Conservation (phyloP, 2,888 invertebrate genomes). For the Drosophila tripunctata region DNA sequence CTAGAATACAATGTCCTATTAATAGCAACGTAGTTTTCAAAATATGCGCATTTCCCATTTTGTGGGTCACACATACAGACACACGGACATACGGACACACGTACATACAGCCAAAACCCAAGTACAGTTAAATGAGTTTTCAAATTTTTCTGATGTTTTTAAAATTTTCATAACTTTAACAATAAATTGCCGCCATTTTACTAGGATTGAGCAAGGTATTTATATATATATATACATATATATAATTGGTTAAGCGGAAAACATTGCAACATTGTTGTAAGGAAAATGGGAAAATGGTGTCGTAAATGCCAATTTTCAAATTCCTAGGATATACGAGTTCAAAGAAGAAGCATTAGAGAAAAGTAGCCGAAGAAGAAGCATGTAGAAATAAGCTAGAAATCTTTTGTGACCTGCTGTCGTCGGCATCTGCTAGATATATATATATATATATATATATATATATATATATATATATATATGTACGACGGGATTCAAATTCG, state of each 20-base stretch:
- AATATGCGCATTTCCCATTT: slow-evolving; percentile 23
- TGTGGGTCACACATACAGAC: slow-evolving; percentile 36
- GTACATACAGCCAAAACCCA: too few species aligned
- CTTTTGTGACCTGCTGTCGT: slow-evolving; percentile 66
- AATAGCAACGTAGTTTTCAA: slow-evolving; percentile 47
- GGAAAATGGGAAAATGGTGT: too few species aligned
- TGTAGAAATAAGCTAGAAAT: too few species aligned
- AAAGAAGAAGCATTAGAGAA: too few species aligned
- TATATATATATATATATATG: too few species aligned
- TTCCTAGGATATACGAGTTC: too few species aligned
- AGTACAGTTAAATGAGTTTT: slow-evolving; percentile 53
- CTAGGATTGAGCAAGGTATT: too few species aligned
- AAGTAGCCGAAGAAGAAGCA: too few species aligned
- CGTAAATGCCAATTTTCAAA: too few species aligned
- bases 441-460: too few species aligned
- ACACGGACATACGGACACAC: neutral
- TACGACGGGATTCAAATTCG: slow-evolving; percentile 35
- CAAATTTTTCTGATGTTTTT: neutral
- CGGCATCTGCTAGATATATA: slow-evolving; percentile 53
- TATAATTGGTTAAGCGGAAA: too few species aligned
- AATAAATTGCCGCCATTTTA: slow-evolving; percentile 56
- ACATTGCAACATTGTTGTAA: neutral
- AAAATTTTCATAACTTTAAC: slow-evolving; percentile 10
- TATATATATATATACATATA: too few species aligned
- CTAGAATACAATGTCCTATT: slow-evolving; percentile 26